Evolutionary conservation across 1,140 invertebrate species (phyloP).

Genomic region (Aphaenogaster rudis): DNA sequence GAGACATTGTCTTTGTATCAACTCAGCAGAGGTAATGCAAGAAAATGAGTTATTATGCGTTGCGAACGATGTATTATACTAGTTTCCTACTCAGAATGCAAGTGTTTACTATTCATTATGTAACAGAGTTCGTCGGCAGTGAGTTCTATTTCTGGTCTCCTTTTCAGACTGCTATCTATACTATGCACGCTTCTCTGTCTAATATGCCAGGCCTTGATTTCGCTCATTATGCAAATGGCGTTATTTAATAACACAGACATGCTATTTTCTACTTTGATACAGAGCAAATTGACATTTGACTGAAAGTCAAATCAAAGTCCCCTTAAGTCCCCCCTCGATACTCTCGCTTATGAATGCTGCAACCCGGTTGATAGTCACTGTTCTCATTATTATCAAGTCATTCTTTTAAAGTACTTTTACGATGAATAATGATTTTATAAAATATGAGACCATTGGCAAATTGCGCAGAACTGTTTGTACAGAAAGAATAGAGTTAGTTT

Average conservation of each 20-base stretch:
- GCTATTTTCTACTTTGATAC: background rate
- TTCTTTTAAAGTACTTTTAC: conserved; percentile 8
- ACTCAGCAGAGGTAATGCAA: background rate
- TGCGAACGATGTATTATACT: conserved; percentile 9
- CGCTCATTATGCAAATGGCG: background rate
- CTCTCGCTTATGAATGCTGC: background rate
- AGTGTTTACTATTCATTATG: conserved; percentile 68
- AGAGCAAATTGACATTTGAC: background rate
- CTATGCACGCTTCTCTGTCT: conserved; percentile 31
- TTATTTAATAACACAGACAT: background rate
- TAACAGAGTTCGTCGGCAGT: conserved; percentile 70
- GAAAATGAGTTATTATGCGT: background rate
- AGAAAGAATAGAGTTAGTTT: background rate
- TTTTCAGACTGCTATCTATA: conserved; percentile 73
- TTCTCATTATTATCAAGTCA: conserved; percentile 55
- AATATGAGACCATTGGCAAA: background rate
- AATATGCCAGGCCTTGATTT: conserved; percentile 22
- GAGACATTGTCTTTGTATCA: conserved; percentile 1
- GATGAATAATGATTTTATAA: conserved; percentile 3
- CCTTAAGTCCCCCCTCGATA: too few relatives aligned
- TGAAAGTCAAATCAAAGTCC: background rate
- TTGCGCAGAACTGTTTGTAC: background rate
- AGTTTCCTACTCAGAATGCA: conserved; percentile 37
- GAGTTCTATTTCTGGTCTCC: conserved; percentile 84
- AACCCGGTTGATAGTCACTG: conserved; percentile 28